Evolutionary conservation across 2,888 invertebrate species (phyloP), one percentile per base, ranked within the genome.

Genomic region (Andrena praecox): DNA sequence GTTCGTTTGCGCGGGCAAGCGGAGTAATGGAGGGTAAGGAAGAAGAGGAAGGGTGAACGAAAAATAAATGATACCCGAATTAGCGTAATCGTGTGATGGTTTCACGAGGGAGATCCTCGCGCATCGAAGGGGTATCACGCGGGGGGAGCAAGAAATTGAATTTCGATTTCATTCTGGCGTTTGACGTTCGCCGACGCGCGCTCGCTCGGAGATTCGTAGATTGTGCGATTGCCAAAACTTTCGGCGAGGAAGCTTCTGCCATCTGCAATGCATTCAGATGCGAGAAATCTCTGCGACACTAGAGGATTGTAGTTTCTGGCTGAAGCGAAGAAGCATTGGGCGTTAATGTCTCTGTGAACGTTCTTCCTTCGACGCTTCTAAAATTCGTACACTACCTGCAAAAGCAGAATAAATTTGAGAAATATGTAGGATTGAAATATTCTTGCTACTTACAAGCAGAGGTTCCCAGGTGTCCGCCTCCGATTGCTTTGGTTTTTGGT

Each of bases 1-100:
- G 59, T 80, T 89, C 89, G 85, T 89, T 87, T 89, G 89, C 77
- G 56, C 66, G 76, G 42, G 71, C 80, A 80, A 68, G 67, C 76
- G 77, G 62, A 77, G 85, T 79, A 85, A 87, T 76, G 75, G 89
- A 82, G 89, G 75, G 77, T 82, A 72, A 86, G 80, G 70, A 87
- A 84, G 85, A 74, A 68, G 82, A 68, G 83, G 89, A 91, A 91
- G 92, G 92, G 92, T 89, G 91, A 90, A 92, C 91, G 92, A 92
- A 93, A 93, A 93, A 93, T 93, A 93, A 93, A 94, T 92, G 93
- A 93, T 93, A 93, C 87, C 91, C 90, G 91, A 93, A 93, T 93
- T 93, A 94, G 92, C 91, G 91, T 94, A 94, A 93, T 94, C 93
- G 92, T 88, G 91, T 92, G 92, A 92, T 90, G 92, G 92, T 92